Conservation (phyloP, 2,113 vertebrate genomes). For the Vidua chalybeata region DNA sequence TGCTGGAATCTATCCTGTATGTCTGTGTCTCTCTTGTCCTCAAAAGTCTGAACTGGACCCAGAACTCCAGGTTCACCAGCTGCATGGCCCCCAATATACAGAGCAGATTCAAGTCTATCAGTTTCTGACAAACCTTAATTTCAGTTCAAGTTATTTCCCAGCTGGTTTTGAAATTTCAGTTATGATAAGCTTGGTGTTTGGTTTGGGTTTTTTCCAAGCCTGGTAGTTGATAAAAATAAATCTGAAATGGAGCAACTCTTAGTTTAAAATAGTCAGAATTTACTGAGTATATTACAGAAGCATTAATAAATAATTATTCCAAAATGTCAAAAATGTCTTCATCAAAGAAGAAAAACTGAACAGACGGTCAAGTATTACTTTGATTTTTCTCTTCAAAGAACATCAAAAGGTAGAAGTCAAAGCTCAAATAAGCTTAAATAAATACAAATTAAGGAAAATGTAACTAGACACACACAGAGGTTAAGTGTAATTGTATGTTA, state of each 20-base stretch:
- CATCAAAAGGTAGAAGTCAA: not conserved
- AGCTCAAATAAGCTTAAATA: not conserved
- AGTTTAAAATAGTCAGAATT: not conserved
- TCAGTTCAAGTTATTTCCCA: not conserved
- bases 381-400: not conserved
- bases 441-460: not conserved
- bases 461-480: not conserved
- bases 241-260: not conserved
- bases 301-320: not conserved
- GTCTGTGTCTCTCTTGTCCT: not conserved
- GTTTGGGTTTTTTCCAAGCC: not conserved
- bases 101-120: not conserved
- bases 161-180: not conserved
- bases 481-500: not conserved
- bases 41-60: not conserved
- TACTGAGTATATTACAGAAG: not conserved
- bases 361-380: not conserved
- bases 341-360: not conserved
- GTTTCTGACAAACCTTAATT: not conserved
- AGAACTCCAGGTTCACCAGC: not conserved
- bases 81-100: not conserved
- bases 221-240: not conserved
- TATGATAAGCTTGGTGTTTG: not conserved
- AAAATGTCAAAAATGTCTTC: not conserved
- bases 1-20: not conserved